phyloP scores from a whole-genome alignment of 1,140 invertebrate species.

The Drosophila albomicans region DNA sequence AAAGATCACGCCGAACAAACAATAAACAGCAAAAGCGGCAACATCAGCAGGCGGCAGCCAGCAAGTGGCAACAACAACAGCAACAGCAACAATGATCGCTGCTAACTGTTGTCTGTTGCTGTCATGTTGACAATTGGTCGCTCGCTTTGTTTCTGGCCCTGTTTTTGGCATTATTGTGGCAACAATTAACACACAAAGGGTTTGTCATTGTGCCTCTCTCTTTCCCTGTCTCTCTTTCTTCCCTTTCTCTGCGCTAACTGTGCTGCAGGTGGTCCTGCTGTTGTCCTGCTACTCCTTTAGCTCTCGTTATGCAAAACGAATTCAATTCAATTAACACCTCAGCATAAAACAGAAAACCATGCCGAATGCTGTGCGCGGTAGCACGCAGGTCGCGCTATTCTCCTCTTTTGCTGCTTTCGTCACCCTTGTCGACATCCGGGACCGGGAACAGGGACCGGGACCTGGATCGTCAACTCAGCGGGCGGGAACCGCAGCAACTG shows the following conservation, averaged over 20 bases:
- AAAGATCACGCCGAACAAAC: constrained; percentile 73
- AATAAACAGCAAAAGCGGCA: constrained; percentile 61
- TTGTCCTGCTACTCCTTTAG: background rate
- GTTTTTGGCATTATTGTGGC: constrained; percentile 66
- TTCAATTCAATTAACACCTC: constrained; percentile 85
- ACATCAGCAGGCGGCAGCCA: constrained; percentile 36
- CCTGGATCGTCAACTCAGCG: constrained; percentile 43
- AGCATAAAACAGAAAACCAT: constrained; percentile 58
- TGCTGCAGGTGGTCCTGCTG: constrained; percentile 71
- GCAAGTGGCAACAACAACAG: constrained; percentile 19
- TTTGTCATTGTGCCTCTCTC: constrained; percentile 1
- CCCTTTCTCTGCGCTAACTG: background rate
- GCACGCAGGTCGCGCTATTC: constrained; percentile 62
- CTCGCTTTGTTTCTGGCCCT: constrained; percentile 67
- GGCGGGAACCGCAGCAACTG: constrained; percentile 30
- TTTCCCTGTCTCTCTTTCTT: background rate
- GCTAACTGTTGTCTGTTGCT: constrained; percentile 58
- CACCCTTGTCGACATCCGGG: constrained; percentile 51
- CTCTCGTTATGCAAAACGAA: constrained; percentile 84
- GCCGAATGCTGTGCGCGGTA: constrained; percentile 59
- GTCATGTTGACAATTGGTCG: constrained; percentile 82
- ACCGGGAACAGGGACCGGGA: no score
- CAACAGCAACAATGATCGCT: constrained; percentile 47
- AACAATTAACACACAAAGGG: constrained; percentile 77
- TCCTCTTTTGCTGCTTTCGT: constrained; percentile 55